phyloP scores from a whole-genome alignment of 2,888 invertebrate genomes.

The Apodemia hepburni region DNA sequence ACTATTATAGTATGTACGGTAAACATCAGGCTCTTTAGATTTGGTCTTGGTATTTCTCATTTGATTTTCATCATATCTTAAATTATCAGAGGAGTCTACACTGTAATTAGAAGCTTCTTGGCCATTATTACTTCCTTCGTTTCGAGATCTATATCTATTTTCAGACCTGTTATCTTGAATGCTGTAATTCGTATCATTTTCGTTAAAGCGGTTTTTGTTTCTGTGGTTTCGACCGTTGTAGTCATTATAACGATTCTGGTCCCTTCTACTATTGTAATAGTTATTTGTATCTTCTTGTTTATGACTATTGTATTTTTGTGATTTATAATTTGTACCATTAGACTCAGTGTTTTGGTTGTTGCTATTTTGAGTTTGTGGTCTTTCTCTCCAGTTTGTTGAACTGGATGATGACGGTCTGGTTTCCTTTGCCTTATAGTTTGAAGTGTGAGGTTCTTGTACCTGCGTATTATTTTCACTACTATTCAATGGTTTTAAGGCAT shows the following conservation, averaged over 20 bases:
- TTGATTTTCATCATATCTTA: slow-evolving; percentile 46
- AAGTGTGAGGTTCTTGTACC: slow-evolving; percentile 33
- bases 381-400: slow-evolving; percentile 62
- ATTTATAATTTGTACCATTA: slow-evolving; percentile 33
- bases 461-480: slow-evolving; percentile 34
- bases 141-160: slow-evolving; percentile 30
- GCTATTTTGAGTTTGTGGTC: slow-evolving; percentile 40
- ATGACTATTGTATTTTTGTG: slow-evolving; percentile 40
- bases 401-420: slow-evolving; percentile 42
- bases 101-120: slow-evolving; percentile 25
- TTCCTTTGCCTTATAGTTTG: slow-evolving; percentile 31
- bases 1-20: slow-evolving; percentile 65
- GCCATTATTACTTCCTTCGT: slow-evolving; percentile 22
- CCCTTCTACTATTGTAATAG: slow-evolving; percentile 26
- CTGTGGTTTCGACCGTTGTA: slow-evolving; percentile 15
- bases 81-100: neutral
- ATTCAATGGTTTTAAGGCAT: slow-evolving; percentile 42
- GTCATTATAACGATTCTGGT: slow-evolving; percentile 22
- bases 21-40: slow-evolving; percentile 54
- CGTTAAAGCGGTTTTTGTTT: slow-evolving; percentile 25
- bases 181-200: slow-evolving; percentile 33
- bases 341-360: slow-evolving; percentile 28
- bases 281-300: slow-evolving; percentile 37
- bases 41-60: slow-evolving; percentile 53
- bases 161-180: slow-evolving; percentile 30